Evolutionary conservation across 1,140 invertebrate genomes (phyloP), one percentile per base, ranked within the genome.

Genomic region (Hyphantria cunea): DNA sequence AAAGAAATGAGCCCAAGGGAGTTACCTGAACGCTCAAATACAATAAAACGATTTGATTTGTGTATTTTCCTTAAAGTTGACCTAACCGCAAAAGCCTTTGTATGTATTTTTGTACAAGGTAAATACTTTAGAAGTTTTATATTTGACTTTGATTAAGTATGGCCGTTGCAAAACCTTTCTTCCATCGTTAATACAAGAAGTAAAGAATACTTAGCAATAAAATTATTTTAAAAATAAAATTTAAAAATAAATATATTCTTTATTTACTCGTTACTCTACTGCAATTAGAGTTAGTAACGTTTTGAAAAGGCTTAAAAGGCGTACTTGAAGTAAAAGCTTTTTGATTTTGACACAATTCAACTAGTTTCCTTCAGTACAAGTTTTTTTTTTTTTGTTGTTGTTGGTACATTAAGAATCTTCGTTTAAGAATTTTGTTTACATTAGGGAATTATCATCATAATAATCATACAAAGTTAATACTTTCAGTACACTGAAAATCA

Each of bases 21-120:
- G 31, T 56, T 55, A 45, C 53, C 53, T 55, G 32, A 42, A 33
- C 33, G 41, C 31, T 8, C 53, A 45, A 45, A 33, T 8, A 42
- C 42, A 55, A 45, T 47, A 47, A 45, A 33, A 56, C 12, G 34
- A 47, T n/a, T 12, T 4, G 5, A 0, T n/a, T n/a, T n/a, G n/a
- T n/a, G n/a, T 7, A 47, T 56, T 56, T 56, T 56, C 53, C 53
- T 37, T 17, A 56, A 25, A 7, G 42, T 13, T 45, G 53, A 47
- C 32, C 53, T 25, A 25, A 25, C 17, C 17, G 31, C 42, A 56
- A 47, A 0, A 52, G 50, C 31, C 12, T 34, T 37, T 47, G 45
- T 45, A 47, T 47, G 8, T n/a, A n/a, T 33, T n/a, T 56, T 55
- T 31, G 15, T 45, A 25, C 14, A 34, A 37, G 10, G 11, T 51